Conservation (phyloP, 2,797 vertebrate species). For the Macropus fuliginosus region DNA sequence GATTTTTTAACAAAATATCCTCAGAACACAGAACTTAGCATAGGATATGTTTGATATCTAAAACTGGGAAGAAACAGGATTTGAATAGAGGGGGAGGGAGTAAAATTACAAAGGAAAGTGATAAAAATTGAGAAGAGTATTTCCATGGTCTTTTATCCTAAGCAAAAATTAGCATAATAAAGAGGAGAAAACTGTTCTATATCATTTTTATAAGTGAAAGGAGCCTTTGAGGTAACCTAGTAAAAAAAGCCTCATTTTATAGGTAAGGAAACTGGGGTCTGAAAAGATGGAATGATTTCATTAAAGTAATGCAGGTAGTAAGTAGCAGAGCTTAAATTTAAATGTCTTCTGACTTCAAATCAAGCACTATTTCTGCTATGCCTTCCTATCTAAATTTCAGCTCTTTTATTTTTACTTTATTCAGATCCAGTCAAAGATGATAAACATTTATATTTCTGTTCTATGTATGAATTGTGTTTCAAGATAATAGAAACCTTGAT, state of each 20-base stretch:
- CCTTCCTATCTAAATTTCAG: neutral
- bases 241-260: no score
- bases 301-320: neutral
- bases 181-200: neutral
- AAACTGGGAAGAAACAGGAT: neutral
- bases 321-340: neutral
- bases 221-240: no score
- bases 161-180: neutral
- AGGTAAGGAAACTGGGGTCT: no score
- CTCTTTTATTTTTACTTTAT: neutral
- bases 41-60: neutral
- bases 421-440: neutral
- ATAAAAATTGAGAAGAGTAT: neutral
- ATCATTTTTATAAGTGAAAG: neutral
- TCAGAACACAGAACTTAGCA: neutral
- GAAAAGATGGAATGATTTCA: neutral
- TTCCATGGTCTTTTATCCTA: neutral
- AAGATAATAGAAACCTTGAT: neutral
- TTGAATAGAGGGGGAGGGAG: neutral
- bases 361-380: no score
- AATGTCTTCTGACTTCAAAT: neutral
- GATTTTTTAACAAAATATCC: no score
- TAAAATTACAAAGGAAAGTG: neutral
- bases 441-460: neutral
- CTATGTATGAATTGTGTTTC: neutral